phyloP scores from a whole-genome alignment of 2,113 vertebrate genomes.

The Barnardius zonarius region DNA sequence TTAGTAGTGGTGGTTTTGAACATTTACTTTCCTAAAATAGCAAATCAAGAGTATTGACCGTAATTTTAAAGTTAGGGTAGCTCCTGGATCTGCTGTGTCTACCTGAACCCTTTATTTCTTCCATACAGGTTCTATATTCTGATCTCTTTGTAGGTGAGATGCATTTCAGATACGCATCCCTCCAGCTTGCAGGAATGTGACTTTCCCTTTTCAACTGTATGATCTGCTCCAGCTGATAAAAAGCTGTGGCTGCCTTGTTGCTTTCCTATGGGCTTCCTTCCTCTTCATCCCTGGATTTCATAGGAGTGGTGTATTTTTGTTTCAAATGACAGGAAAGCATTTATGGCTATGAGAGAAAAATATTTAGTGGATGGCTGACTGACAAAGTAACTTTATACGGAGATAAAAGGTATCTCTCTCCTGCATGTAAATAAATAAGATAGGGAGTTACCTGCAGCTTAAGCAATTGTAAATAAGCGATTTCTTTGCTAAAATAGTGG shows the following conservation, averaged over 20 bases:
- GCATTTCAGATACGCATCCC: neutral
- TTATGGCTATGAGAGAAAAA: neutral
- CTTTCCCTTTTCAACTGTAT: neutral
- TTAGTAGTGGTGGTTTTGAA: neutral
- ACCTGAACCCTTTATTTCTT: neutral
- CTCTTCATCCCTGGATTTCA: neutral
- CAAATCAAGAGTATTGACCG: neutral
- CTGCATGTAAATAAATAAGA: neutral
- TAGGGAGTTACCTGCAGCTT: neutral
- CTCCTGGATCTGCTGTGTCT: neutral
- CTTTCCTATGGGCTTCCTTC: neutral
- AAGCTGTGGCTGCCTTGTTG: neutral
- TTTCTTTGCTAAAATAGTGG: neutral
- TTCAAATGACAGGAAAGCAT: neutral
- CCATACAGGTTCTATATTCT: neutral
- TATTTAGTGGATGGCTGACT: neutral
- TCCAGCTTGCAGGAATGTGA: neutral
- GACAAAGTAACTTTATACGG: neutral
- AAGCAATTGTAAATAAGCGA: neutral
- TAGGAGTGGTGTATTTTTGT: slow-evolving; percentile 22
- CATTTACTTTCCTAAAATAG: neutral
- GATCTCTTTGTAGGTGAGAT: no score
- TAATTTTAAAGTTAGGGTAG: neutral
- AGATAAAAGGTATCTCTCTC: neutral
- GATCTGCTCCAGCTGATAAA: neutral